Base-by-base conservation (phyloP, 1,140 invertebrate species). In the Neodiprion pinetum region DNA sequence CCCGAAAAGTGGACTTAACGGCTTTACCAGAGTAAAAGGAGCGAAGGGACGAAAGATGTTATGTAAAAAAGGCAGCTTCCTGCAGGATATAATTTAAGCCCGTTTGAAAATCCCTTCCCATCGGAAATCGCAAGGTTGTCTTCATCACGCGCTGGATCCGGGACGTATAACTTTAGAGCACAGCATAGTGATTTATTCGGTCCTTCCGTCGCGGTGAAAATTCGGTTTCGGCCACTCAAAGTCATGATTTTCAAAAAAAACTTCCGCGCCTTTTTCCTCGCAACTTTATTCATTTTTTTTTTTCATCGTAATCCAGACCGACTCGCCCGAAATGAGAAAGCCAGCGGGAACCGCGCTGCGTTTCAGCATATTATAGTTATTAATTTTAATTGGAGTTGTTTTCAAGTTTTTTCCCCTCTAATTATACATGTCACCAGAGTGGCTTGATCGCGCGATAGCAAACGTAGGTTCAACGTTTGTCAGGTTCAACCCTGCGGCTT, bases 371-470 rank as follows among this genome's bases (percentile, higher is more conserved):
- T 65, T 40, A 12, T 69, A 69, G 21, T 69, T 21, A 69, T 69
- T 65, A 14, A 14, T 69, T 69, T 69, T 69, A 69, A 69, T 69
- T 69, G 67, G 40, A 17, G 40, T 69, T 69, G 17, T 21, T 69
- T 21, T 14, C 23, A 7, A 21, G 67, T 69, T 69, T 69, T 47
- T 23, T 21, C 40, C 28, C 28, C 28, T 40, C 11, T 69, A 69
- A 69, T 69, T 69, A 69, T 65, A 65, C 61, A 65, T 12, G 67
- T 47, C 67, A 69, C 10, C 12, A 11, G 12, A 23, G 67, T 47
- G 40, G 11, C 53, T 61, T 17, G 53, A 61, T 61, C 53, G 53
- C 28, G 5, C 28, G 28, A 40, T 40, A 40, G 28, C 28, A 40
- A 40, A 40, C 28, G 28, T 40, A 21, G 17, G 28, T 40, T 40